A percentile compares a stretch with the other conserved stretches of the same genome.
These are phyloP conservation scores for Drosophila meridionalis DNA, from an alignment of 2,888 invertebrate species.

Conservation along the genomic window DNA sequence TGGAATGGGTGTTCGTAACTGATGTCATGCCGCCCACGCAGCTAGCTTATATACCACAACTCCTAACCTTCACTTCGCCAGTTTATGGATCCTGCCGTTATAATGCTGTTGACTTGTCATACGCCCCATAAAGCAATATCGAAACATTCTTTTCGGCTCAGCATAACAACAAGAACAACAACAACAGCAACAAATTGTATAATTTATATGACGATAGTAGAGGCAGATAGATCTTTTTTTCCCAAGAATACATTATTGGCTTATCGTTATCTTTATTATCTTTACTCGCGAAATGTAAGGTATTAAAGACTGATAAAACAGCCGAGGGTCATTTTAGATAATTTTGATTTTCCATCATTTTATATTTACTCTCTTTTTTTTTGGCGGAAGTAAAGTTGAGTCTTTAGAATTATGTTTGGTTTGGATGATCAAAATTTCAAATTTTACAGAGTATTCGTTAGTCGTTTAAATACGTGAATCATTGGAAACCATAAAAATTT, in stretches of 20 bases:
- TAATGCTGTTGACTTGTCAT: constrained; percentile 34
- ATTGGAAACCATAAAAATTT: no score
- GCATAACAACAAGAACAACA: constrained; percentile 23
- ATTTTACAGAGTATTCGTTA: background rate
- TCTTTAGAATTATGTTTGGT: background rate
- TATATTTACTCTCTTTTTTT: background rate
- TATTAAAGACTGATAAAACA: background rate
- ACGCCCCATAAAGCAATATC: constrained; percentile 45
- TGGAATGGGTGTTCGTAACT: constrained; percentile 26
- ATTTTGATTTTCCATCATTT: background rate
- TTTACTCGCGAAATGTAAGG: constrained; percentile 12
- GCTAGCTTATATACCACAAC: constrained; percentile 35
- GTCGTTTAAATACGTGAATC: background rate
- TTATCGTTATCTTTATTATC: constrained; percentile 28
- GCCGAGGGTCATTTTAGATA: constrained; percentile 5
- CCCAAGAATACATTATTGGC: constrained; percentile 7
- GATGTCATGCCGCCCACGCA: background rate
- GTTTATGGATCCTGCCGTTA: constrained; percentile 34
- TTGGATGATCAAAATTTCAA: no score
- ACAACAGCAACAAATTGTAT: constrained; percentile 18
- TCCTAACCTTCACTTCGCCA: background rate
- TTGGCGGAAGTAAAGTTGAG: background rate
- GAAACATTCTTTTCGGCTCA: constrained; percentile 18
- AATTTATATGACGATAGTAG: constrained; percentile 14
- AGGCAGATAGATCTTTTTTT: constrained; percentile 1